These are phyloP conservation scores for Corapipo altera DNA, from an alignment of 2,113 vertebrate species.

Conservation along the genomic window DNA sequence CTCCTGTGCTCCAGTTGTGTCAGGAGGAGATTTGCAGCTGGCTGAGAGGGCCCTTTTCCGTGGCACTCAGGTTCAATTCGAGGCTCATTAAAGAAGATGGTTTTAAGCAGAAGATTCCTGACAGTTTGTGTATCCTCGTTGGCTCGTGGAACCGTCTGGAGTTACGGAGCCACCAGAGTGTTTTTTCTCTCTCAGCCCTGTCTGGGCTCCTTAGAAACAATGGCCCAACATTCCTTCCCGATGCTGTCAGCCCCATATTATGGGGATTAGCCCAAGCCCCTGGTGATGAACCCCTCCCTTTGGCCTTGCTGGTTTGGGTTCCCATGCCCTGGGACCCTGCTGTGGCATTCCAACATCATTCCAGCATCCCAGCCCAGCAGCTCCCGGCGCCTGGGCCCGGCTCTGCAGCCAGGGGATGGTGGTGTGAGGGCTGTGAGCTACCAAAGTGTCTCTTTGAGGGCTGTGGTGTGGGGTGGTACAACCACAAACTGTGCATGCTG, in stretches of 20 bases:
- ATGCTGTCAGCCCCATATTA: background rate
- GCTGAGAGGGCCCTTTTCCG: background rate
- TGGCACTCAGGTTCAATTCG: background rate
- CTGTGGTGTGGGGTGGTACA: background rate
- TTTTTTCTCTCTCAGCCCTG: background rate
- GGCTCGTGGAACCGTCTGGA: background rate
- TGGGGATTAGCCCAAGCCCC: slow-evolving; percentile 3
- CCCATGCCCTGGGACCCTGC: background rate
- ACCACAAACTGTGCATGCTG: fast-evolving
- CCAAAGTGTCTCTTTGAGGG: background rate
- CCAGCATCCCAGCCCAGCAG: background rate
- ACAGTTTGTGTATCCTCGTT: background rate
- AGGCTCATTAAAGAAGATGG: background rate
- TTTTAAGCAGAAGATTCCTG: slow-evolving; percentile 11
- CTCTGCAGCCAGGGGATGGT: background rate
- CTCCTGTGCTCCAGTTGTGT: background rate
- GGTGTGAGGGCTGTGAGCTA: background rate
- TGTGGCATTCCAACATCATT: background rate
- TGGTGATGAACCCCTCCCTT: background rate
- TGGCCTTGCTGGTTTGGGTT: background rate
- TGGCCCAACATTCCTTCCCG: background rate
- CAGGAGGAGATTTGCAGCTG: background rate
- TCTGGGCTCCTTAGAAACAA: slow-evolving; percentile 16
- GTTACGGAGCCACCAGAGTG: background rate
- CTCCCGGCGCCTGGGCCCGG: background rate